These are phyloP conservation scores for Lerema accius DNA, from an alignment of 1,140 invertebrate genomes.

Conservation along the genomic window DNA sequence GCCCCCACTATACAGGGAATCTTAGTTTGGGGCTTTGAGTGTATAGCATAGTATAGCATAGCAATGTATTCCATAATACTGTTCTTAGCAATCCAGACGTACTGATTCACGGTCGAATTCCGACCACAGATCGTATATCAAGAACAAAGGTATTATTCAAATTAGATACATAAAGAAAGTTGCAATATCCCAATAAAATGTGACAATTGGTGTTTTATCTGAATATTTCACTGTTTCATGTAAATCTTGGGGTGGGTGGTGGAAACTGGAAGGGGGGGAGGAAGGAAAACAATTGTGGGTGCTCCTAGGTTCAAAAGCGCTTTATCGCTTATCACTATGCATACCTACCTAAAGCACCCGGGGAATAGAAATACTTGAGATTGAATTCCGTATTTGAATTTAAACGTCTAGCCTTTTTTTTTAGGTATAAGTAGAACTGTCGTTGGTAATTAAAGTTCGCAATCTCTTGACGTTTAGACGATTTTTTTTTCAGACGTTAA, in stretches of 20 bases:
- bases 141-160: slow-evolving; percentile 64
- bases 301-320: no score
- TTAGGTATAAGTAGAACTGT: no score
- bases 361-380: slow-evolving; percentile 53
- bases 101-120: no score
- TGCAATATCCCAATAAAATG: slow-evolving; percentile 73
- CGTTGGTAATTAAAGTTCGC: no score
- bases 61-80: no score
- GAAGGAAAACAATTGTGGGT: slow-evolving; percentile 63
- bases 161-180: slow-evolving; percentile 72
- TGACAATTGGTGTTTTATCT: slow-evolving; percentile 72
- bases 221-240: slow-evolving; percentile 75
- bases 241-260: slow-evolving; percentile 57
- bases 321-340: slow-evolving; percentile 62
- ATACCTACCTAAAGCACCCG: slow-evolving; percentile 51
- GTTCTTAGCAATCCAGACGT: no score
- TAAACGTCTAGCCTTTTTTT: slow-evolving; percentile 20
- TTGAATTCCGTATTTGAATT: slow-evolving; percentile 33
- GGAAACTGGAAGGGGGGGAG: slow-evolving; percentile 53
- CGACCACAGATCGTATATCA: slow-evolving; percentile 50
- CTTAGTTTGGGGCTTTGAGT: no score
- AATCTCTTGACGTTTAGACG: no score
- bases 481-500: no score
- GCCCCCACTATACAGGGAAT: no score
- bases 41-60: no score